Base-by-base conservation (phyloP, 2,888 invertebrate species). In the Synergus umbraculus region DNA sequence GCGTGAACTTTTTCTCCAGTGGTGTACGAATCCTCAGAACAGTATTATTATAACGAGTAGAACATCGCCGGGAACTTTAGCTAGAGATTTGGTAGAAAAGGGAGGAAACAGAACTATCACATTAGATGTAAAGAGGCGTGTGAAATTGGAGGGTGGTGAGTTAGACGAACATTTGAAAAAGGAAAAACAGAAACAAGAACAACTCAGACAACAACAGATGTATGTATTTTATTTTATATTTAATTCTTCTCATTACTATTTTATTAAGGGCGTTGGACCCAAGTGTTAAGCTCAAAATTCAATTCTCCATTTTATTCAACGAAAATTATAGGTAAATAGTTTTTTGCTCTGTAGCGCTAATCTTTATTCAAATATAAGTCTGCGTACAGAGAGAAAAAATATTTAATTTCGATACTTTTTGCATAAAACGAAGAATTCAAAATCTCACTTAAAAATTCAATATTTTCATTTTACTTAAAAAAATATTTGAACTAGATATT, bases 1-100 rank as follows among this genome's bases (percentile, higher is more conserved):
- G 0, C 93, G 99, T 78, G 99, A 99, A 89, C 93, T 99, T 41
- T 99, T 99, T 92, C 93, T 98, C 3, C 96, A 97, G 88, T 99
- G 99, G 99, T 97, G 98, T 78, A 94, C 96, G 0, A 97, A 98
- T 93, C 94, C 97, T 1, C 96, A 97, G 90, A 99, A 99, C 91
- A 97, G 98, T 90, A 97, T 99, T 84, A 97, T 99, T 83, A 93
- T 99, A 78, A 99, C 99, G 0, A 96, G 97, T 89, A 96, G 97
- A 90, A 96, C 96, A 0, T 96, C 96, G 0, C 96, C 96, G 0
- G 97, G 97, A 12, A 97, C 97, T 0, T 90, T 97, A 76, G 96
- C 96, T 0, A 94, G 97, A 79, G 96, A 97, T 86, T 93, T 97
- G 66, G 94, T 97, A 54, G 97, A 97, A 82, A 95, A 95, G 81